Evolutionary conservation across 2,113 vertebrate genomes (phyloP).

Genomic region (Petrocephalus microphthalmus): DNA sequence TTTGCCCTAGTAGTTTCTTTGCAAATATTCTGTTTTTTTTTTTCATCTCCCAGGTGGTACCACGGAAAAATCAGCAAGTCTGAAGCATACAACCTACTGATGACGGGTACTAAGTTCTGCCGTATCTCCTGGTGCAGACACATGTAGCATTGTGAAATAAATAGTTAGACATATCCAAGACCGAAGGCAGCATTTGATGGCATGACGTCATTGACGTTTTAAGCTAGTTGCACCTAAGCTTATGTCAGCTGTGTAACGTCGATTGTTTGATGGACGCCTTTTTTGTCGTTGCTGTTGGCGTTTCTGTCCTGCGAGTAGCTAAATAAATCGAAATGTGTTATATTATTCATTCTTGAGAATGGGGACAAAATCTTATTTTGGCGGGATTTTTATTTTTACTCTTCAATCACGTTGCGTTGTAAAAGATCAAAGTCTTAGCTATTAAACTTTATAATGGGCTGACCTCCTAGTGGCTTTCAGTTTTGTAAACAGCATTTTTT

Average conservation of each 20-base stretch:
- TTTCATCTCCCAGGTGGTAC: constrained; percentile 82
- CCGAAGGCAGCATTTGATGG: neutral
- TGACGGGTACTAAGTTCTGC: constrained; percentile 76
- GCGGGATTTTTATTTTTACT: too few relatives aligned
- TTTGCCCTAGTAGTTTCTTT: neutral
- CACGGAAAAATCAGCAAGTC: constrained; percentile 97
- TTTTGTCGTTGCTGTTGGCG: neutral
- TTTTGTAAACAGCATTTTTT: too few relatives aligned
- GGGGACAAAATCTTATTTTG: too few relatives aligned
- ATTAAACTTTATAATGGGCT: too few relatives aligned
- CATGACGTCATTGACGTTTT: neutral
- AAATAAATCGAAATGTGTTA: neutral
- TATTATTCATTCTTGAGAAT: too few relatives aligned
- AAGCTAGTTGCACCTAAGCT: neutral
- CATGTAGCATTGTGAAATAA: too few relatives aligned
- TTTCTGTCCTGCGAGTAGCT: neutral
- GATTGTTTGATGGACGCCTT: neutral
- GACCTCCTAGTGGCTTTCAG: too few relatives aligned
- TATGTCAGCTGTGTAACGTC: neutral
- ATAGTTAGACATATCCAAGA: neutral
- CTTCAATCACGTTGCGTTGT: too few relatives aligned
- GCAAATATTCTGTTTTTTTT: constrained; percentile 14
- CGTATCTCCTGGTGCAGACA: neutral
- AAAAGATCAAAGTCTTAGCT: too few relatives aligned
- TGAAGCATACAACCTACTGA: constrained; percentile 93